A percentile compares a stretch with the other conserved stretches of the same genome.
Evolutionary conservation across 2,888 invertebrate genomes (phyloP).

Genomic region (Drosophila macrothrix): DNA sequence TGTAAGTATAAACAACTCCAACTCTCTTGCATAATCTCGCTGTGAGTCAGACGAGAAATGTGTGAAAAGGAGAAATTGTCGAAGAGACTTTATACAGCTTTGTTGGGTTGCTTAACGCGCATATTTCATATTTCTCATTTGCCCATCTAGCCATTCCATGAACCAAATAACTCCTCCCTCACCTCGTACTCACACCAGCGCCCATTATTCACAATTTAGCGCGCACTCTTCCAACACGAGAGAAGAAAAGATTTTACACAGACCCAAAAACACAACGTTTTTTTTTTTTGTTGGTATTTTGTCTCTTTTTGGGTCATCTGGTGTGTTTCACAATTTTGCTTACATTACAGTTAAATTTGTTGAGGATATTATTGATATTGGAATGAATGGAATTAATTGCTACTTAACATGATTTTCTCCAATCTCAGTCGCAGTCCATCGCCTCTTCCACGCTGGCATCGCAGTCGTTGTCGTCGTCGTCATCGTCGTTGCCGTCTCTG

Average conservation of each 20-base stretch:
- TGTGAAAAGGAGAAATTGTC: conserved; percentile 5
- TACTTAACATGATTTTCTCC: conserved; percentile 53
- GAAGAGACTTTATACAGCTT: not conserved
- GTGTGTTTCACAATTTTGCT: conserved; percentile 61
- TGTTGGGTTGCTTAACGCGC: not conserved
- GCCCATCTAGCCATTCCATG: conserved; percentile 12
- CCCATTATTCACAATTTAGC: conserved; percentile 70
- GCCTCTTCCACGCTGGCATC: conserved; percentile 6
- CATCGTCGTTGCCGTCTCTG: conserved; percentile 6
- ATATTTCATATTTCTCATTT: conserved; percentile 6
- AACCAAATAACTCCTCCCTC: conserved; percentile 1
- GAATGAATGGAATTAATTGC: conserved; percentile 28
- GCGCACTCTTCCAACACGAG: conserved; percentile 15
- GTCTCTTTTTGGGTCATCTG: conserved; percentile 35
- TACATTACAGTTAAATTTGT: conserved; percentile 28
- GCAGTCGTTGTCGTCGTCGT: conserved; percentile 8
- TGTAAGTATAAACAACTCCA: conserved; percentile 86
- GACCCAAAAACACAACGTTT: not conserved
- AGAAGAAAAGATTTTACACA: conserved; percentile 42
- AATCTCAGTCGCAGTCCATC: conserved; percentile 3
- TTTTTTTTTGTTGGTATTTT: conserved; percentile 3
- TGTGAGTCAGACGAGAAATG: not conserved
- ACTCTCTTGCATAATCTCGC: not conserved
- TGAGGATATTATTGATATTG: not conserved
- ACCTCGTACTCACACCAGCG: conserved; percentile 30